phyloP scores from a whole-genome alignment of 2,113 vertebrate genomes.

The Mormoops blainvillei region DNA sequence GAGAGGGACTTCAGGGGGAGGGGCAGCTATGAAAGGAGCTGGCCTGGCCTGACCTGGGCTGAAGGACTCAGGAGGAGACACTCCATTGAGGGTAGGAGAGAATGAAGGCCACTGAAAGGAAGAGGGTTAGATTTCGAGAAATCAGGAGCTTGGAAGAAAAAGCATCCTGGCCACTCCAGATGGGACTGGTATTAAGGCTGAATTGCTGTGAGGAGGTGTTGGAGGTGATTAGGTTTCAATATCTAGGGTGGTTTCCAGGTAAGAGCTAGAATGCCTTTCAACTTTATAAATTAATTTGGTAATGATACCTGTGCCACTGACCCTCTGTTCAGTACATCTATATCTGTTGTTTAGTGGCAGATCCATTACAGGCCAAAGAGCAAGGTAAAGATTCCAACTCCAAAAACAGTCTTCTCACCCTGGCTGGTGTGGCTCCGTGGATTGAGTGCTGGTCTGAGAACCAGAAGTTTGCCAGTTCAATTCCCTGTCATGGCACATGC shows the following conservation, averaged over 20 bases:
- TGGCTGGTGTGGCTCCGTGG: no score
- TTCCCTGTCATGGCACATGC: no score
- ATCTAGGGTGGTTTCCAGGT: background rate
- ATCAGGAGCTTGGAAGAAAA: constrained; percentile 5
- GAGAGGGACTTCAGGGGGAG: background rate
- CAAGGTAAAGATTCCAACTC: constrained; percentile 31
- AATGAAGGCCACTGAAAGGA: background rate
- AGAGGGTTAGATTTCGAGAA: constrained; percentile 12
- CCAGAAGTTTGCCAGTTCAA: no score
- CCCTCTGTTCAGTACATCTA: background rate
- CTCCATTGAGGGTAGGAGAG: background rate
- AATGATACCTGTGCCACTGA: background rate
- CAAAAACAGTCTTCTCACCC: constrained; percentile 15
- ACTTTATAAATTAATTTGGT: constrained; percentile 32
- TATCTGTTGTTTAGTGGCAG: constrained; percentile 6
- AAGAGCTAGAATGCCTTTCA: constrained; percentile 37
- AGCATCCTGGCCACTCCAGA: background rate
- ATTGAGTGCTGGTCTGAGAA: no score
- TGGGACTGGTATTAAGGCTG: constrained; percentile 6
- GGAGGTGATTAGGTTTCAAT: constrained; percentile 37
- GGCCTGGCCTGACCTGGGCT: background rate
- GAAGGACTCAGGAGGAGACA: background rate
- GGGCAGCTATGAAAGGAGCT: constrained; percentile 6
- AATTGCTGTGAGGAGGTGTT: constrained; percentile 16
- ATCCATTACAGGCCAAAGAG: background rate